Base-by-base conservation (phyloP, 2,888 invertebrate genomes). In the Drosophila multiciliata region DNA sequence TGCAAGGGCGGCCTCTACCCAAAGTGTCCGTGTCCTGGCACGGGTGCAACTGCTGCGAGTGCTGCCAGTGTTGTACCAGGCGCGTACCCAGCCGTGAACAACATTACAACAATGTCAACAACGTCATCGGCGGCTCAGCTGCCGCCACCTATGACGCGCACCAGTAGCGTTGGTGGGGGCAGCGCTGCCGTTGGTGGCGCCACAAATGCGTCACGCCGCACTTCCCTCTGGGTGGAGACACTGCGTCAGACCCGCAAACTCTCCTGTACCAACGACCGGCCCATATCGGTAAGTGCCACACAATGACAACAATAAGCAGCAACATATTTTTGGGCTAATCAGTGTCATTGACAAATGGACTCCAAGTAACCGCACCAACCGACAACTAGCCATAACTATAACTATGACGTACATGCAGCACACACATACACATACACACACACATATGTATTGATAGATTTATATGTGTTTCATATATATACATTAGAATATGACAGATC, bases 201-300 rank as follows among this genome's bases (percentile, higher is more conserved):
- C 73, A 50, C 80, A 57, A 74, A 77, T 69, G 73, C 80, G 61
- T 68, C 80, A 53, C 84, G 87, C 32, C 87, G 87, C 62, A 75
- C 90, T 32, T 89, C 89, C 55, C 82, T 90, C n/a, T 89, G 90
- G 87, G 67, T 87, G 70, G 87, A 87, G 69, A 89, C 87, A 48
- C 60, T 87, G 70, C 84, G 90, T 49, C 84, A 80, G 68, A 85
- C 90, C 52, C 90, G 87, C 55, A 87, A 86, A 66, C 66, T 89
- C 36, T 89, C 87, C 55, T 79, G 67, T 69, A 82, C 84, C 74
- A 83, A 74, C 57, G 87, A 87, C 61, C 74, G 77, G 6, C 87
- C 87, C 71, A 65, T 80, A 58, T 36, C 81, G 87, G 87, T 87
- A 87, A 90, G 85, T 80, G n/a, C 26, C 23, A 12, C 6, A 58